These are phyloP conservation scores for Hyperoplus lanceolatus DNA, from an alignment of 2,797 vertebrate genomes.

Conservation along the genomic window DNA sequence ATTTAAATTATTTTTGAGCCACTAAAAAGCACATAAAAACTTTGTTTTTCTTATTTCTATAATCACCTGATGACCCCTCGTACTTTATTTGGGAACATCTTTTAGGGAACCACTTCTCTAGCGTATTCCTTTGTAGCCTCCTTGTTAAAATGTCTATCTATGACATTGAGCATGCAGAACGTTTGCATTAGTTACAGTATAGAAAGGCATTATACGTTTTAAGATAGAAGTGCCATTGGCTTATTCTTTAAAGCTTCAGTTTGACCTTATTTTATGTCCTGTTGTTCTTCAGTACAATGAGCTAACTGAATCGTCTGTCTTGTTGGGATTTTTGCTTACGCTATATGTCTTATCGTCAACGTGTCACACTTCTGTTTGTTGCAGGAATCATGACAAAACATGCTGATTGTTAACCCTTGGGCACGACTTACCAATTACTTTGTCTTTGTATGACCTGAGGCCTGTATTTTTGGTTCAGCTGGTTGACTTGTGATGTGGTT, in stretches of 20 bases:
- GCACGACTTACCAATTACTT: background rate
- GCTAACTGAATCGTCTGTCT: conserved; percentile 4
- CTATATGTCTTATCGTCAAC: conserved; percentile 29
- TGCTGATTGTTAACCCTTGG: conserved; percentile 33
- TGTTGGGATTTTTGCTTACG: conserved; percentile 17
- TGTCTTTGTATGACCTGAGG: conserved; percentile 46
- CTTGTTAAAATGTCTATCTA: conserved; percentile 1
- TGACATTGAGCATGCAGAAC: background rate
- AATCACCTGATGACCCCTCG: background rate
- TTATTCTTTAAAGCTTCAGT: conserved; percentile 76
- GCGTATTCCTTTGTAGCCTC: background rate
- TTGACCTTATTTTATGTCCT: conserved; percentile 48
- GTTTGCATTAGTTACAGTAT: background rate
- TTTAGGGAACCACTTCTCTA: background rate
- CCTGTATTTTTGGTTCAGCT: conserved; percentile 50
- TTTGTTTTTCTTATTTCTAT: background rate
- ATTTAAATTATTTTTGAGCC: background rate
- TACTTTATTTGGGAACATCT: background rate
- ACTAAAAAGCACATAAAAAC: background rate
- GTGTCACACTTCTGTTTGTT: conserved; percentile 39
- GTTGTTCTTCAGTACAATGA: conserved; percentile 21
- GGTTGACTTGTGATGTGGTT: conserved; percentile 52
- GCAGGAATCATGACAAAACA: conserved; percentile 26
- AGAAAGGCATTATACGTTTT: background rate
- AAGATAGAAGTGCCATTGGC: conserved; percentile 27